Percentiles rank a stretch among this genome's conserved stretches.
Evolutionary conservation across 1,140 invertebrate species (phyloP).

Genomic region (Cydia splendana): DNA sequence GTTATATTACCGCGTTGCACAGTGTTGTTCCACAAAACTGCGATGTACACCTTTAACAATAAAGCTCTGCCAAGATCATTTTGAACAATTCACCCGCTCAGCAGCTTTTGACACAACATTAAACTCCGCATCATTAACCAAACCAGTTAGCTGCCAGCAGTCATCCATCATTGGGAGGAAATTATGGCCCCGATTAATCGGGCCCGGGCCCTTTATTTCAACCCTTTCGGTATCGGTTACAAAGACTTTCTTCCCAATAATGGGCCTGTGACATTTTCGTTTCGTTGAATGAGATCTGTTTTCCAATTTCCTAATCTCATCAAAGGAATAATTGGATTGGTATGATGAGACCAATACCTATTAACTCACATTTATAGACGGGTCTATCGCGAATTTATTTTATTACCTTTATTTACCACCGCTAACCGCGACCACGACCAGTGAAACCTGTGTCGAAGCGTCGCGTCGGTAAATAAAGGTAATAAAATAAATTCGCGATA

Average conservation of each 20-base stretch:
- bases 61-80: not conserved
- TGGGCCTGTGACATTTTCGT: not conserved
- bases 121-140: conserved; percentile 20
- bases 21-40: no score
- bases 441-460: no score
- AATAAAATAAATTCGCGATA: no score
- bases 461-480: no score
- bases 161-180: conserved; percentile 15
- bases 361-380: no score
- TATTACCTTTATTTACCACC: no score
- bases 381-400: no score
- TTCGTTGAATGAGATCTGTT: not conserved
- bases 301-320: conserved; percentile 7
- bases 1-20: no score
- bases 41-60: no score
- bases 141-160: conserved; percentile 3
- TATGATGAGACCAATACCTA: not conserved
- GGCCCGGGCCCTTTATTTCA: conserved; percentile 16
- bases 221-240: conserved; percentile 19
- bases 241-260: conserved; percentile 5
- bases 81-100: not conserved
- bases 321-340: not conserved
- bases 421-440: no score
- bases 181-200: conserved; percentile 23
- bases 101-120: not conserved